Evolutionary conservation across 64 coral and sea anemone genomes (phyloP).

Genomic region (Porites australiensis): DNA sequence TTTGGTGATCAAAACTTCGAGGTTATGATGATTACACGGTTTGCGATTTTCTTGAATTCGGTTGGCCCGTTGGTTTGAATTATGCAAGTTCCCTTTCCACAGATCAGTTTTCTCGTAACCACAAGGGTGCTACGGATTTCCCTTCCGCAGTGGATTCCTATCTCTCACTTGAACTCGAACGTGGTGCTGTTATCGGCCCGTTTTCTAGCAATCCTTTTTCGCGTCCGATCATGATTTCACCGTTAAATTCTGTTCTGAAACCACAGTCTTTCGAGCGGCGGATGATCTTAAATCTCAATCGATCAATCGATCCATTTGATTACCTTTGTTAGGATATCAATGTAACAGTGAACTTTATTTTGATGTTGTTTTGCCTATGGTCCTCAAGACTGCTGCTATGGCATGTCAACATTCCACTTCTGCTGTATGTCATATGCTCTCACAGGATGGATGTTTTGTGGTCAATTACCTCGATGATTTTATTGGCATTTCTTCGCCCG

Average conservation of each 20-base stretch:
- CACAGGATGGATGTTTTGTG: not conserved
- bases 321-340: no score
- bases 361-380: not conserved
- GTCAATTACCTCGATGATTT: not conserved
- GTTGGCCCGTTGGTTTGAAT: no score
- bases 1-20: no score
- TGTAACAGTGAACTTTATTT: not conserved
- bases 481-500: not conserved
- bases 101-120: no score
- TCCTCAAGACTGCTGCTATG: not conserved
- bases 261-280: not conserved
- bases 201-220: not conserved
- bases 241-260: constrained; percentile 19
- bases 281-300: not conserved
- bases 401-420: not conserved
- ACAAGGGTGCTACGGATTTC: no score
- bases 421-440: not conserved
- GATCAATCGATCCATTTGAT: not conserved
- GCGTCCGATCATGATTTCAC: not conserved
- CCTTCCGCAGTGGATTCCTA: no score
- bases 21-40: no score
- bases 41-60: no score
- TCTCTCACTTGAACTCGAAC: no score
- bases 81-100: no score
- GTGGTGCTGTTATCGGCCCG: not conserved